Conservation (phyloP, 1,140 invertebrate species). For the Homalodisca vitripennis region DNA sequence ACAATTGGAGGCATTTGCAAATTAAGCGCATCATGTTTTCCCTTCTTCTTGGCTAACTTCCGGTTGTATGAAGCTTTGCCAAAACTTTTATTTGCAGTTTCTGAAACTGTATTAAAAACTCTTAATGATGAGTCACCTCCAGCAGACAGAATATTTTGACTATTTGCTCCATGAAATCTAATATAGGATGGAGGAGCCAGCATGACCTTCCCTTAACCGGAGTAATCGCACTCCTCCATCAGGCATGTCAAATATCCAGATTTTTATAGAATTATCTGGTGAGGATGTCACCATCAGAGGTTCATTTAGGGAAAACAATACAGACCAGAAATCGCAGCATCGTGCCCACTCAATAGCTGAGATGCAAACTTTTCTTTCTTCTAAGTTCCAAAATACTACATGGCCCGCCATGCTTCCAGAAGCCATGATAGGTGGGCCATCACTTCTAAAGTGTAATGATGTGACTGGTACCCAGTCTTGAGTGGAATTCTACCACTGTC, state of each 20-base stretch:
- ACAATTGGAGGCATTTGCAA: slow-evolving; percentile 79
- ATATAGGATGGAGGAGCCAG: slow-evolving; percentile 75
- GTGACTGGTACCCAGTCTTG: slow-evolving; percentile 94
- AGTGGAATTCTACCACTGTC: slow-evolving; percentile 77
- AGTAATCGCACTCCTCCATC: slow-evolving; percentile 86
- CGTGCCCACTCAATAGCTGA: slow-evolving; percentile 76
- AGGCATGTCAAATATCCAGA: slow-evolving; percentile 94
- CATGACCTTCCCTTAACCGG: slow-evolving; percentile 82
- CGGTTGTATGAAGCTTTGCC: slow-evolving; percentile 83
- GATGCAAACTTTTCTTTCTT: slow-evolving; percentile 75
- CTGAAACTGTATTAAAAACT: slow-evolving; percentile 86
- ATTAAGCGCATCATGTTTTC: slow-evolving; percentile 54
- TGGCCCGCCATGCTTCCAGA: slow-evolving; percentile 77
- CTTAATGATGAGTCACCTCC: slow-evolving; percentile 86
- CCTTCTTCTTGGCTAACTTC: slow-evolving; percentile 70
- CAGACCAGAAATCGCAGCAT: slow-evolving; percentile 69
- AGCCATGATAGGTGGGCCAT: slow-evolving; percentile 83
- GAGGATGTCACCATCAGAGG: slow-evolving; percentile 90
- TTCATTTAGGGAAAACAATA: slow-evolving; percentile 81
- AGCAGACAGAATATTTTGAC: slow-evolving; percentile 77
- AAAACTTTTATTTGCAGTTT: slow-evolving; percentile 85
- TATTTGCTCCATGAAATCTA: slow-evolving; percentile 80
- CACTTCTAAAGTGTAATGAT: slow-evolving; percentile 81
- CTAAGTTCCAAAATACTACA: slow-evolving; percentile 92
- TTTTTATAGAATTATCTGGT: slow-evolving; percentile 92